Conservation (phyloP, 1,140 invertebrate genomes). For the Bicyclus anynana region DNA sequence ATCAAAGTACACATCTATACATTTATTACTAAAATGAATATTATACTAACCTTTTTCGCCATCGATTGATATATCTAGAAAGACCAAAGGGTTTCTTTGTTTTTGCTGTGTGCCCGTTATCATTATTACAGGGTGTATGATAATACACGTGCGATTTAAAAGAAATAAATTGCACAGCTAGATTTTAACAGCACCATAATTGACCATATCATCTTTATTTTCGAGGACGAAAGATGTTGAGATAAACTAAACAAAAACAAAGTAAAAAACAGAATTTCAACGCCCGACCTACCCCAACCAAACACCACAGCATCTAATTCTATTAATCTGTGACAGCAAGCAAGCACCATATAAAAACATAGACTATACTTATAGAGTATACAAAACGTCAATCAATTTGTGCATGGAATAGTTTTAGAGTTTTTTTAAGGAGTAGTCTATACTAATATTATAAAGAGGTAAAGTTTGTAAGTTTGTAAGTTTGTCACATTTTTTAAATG, state of each 20-base stretch:
- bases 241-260: conserved; percentile 29
- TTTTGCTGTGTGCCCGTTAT: conserved; percentile 37
- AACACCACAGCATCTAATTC: conserved; percentile 3
- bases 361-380: too few species aligned
- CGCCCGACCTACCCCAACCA: conserved; percentile 26
- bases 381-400: too few species aligned
- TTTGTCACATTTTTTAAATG: too few species aligned
- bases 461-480: too few species aligned
- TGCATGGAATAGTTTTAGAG: too few species aligned
- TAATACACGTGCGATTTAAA: conserved; percentile 10
- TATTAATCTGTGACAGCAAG: too few species aligned
- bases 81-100: conserved; percentile 65
- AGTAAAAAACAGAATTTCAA: conserved; percentile 18
- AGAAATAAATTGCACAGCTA: conserved; percentile 17
- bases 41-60: conserved; percentile 55
- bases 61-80: conserved; percentile 64
- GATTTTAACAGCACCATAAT: conserved; percentile 19
- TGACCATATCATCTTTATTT: conserved; percentile 20
- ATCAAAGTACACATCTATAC: not conserved
- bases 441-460: too few species aligned
- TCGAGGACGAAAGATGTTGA: conserved; percentile 10
- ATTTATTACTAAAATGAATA: not conserved
- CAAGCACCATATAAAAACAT: not conserved
- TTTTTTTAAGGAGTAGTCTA: too few species aligned
- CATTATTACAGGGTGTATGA: conserved; percentile 30